Base-by-base conservation (phyloP, 2,888 invertebrate species). In the Drosophila buzzatii region DNA sequence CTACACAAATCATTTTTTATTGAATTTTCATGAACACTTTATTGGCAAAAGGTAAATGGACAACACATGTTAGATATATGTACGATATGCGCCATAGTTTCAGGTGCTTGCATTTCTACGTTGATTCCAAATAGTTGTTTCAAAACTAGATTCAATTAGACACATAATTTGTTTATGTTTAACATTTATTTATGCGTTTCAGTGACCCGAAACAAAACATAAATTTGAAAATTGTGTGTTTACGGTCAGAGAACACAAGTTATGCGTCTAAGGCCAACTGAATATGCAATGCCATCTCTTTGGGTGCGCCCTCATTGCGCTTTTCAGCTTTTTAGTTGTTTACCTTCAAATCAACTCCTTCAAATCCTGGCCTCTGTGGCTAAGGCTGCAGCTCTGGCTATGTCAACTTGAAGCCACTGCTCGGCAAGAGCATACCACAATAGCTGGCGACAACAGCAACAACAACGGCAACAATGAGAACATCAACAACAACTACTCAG, bases 1-100 rank as follows among this genome's bases (percentile, higher is more conserved):
- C 70, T 62, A 60, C 88, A 87, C 85, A 89, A 89, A 85, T 89
- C 81, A 89, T 85, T 85, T 89, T 87, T 88, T 90, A 90, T 87
- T 83, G 85, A 90, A 87, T 87, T 86, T 86, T 75, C 79, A 82
- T 87, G 82, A 82, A 82, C 81, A 80, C 82, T 87, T 89, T 82
- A 89, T 86, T 86, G 89, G 85, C 75, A 82, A 82, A 70, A 82
- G 74, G 76, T 82, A 75, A 82, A 82, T 79, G 82, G 60, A 73
- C 67, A 82, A n/a, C 41, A 55, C 53, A 69, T 57, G 70, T 58
- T 66, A 65, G 53, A 69, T 68, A 66, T 49, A 10, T 6, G 14
- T n/a, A 2, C 9, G 39, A 9, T 52, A 59, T 18, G 39, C 45
- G 69, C 60, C 51, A 51, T 53, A 62, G 62, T 65, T 70, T 70